Percentiles rank a stretch among this genome's conserved stretches.
These are phyloP conservation scores for Lasioglossum pauxillum DNA, from an alignment of 2,888 invertebrate species.

Conservation along the genomic window DNA sequence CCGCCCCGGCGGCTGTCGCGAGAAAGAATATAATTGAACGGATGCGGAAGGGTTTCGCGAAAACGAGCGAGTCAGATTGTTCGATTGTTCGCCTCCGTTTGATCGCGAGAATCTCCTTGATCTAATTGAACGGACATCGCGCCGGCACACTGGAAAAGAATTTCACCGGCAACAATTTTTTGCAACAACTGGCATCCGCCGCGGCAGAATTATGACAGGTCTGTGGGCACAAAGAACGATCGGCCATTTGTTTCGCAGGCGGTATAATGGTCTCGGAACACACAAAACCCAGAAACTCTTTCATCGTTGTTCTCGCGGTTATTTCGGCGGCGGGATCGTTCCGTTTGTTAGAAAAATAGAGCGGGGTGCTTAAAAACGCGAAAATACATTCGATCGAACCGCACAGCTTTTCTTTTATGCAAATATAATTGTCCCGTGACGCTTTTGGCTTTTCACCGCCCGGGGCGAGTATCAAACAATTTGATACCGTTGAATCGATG, in stretches of 20 bases:
- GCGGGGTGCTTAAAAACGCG: neutral
- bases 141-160: neutral
- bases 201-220: neutral
- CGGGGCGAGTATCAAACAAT: neutral
- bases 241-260: neutral
- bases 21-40: neutral
- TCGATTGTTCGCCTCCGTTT: neutral
- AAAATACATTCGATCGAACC: neutral
- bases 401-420: slow-evolving; percentile 1
- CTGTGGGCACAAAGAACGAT: neutral
- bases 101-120: neutral
- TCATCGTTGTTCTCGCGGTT: neutral
- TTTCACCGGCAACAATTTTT: neutral
- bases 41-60: neutral
- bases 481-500: neutral
- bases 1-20: neutral
- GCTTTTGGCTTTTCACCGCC: neutral
- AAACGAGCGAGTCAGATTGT: neutral
- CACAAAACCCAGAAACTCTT: neutral
- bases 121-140: neutral
- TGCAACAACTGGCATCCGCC: neutral
- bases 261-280: neutral
- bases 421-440: neutral
- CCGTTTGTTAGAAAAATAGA: neutral
- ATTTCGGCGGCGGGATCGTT: neutral